Evolutionary conservation across 2,113 vertebrate genomes (phyloP).

Genomic region (Columbina picui): DNA sequence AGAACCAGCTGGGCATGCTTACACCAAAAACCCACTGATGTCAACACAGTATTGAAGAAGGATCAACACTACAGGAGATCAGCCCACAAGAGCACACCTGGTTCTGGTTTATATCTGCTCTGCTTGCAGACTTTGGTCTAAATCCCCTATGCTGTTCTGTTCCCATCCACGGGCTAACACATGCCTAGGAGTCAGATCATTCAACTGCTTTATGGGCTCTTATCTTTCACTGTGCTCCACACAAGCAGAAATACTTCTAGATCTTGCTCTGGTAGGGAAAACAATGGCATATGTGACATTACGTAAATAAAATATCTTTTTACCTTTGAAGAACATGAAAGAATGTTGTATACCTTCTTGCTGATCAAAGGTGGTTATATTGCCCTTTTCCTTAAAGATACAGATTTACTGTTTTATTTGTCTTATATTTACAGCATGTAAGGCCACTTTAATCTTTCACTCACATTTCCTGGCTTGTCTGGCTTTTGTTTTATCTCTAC

Average conservation of each 20-base stretch:
- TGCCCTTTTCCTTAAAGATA: neutral
- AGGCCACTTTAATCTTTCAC: neutral
- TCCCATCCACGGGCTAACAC: neutral
- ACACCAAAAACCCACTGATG: neutral
- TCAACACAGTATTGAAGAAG: neutral
- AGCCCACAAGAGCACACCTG: constrained; percentile 12
- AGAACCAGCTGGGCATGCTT: neutral
- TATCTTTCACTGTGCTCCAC: neutral
- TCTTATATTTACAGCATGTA: neutral
- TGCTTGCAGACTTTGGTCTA: neutral
- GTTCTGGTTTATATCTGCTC: constrained; percentile 20
- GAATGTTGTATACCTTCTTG: neutral
- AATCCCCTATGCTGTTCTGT: neutral
- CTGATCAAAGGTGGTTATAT: neutral
- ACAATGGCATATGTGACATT: neutral
- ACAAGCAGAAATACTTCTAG: neutral
- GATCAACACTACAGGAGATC: neutral
- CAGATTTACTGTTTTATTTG: neutral
- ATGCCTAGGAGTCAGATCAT: neutral
- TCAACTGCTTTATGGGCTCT: constrained; percentile 14
- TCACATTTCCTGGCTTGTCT: neutral
- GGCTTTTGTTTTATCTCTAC: neutral
- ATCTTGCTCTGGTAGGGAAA: neutral
- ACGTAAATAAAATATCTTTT: neutral
- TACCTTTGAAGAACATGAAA: constrained; percentile 11